Evolutionary conservation across 92 coral and sea anemone genomes (phyloP).

Genomic region (Heliopora coerulea): DNA sequence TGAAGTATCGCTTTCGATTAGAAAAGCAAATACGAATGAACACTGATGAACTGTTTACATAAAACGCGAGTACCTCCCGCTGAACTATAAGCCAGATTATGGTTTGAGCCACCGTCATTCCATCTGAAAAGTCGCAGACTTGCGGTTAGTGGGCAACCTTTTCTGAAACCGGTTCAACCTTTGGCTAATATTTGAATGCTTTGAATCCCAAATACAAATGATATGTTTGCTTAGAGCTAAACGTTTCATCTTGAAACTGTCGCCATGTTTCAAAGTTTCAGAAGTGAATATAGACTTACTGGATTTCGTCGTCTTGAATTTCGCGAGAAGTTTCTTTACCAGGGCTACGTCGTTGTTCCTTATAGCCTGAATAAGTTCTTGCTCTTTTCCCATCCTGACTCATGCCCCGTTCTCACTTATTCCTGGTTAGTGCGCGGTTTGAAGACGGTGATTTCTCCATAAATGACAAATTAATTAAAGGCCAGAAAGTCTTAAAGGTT

Average conservation of each 20-base stretch:
- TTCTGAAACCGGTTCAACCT: background rate
- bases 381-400: slow-evolving; percentile 81
- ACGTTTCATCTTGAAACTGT: background rate
- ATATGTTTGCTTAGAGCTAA: slow-evolving; percentile 20
- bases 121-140: background rate
- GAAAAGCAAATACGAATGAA: background rate
- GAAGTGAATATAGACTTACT: slow-evolving; percentile 61
- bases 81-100: background rate
- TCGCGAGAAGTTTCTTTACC: slow-evolving; percentile 72
- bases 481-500: background rate
- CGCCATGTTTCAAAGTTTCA: background rate
- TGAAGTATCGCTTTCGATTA: background rate
- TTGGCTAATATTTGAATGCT: slow-evolving; percentile 32
- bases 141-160: slow-evolving; percentile 7
- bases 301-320: slow-evolving; percentile 73
- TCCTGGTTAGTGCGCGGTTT: background rate
- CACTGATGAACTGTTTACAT: background rate
- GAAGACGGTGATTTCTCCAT: background rate
- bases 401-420: slow-evolving; percentile 17
- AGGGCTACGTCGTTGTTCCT: slow-evolving; percentile 72
- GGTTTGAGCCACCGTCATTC: background rate
- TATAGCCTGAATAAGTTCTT: slow-evolving; percentile 87
- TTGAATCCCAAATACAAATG: slow-evolving; percentile 4
- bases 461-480: background rate
- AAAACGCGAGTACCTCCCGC: background rate